Percentiles rank a stretch among this genome's conserved stretches.
phyloP scores from a whole-genome alignment of 2,797 vertebrate species.

The Megalops cyprinoides region DNA sequence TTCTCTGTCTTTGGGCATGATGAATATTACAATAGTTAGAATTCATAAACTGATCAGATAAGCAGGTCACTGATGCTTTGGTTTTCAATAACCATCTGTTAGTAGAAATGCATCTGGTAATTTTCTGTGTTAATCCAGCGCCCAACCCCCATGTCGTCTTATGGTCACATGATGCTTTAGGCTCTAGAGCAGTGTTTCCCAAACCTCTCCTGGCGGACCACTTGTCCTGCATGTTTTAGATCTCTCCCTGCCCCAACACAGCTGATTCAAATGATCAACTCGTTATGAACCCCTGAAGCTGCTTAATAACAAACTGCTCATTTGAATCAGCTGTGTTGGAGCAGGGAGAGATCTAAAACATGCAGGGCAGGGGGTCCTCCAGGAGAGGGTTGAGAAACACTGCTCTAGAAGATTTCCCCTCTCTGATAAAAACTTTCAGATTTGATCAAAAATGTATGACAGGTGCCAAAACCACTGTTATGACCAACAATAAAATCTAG shows the following conservation, averaged over 20 bases:
- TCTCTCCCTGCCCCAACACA: too few species aligned
- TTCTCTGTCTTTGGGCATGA: background rate
- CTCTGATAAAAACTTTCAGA: background rate
- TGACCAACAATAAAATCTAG: background rate
- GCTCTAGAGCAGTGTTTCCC: too few species aligned
- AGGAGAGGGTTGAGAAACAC: too few species aligned
- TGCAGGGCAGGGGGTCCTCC: too few species aligned
- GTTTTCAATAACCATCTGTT: background rate
- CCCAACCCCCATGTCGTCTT: background rate
- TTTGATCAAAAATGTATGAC: background rate
- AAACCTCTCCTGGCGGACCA: too few species aligned
- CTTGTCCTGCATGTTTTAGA: too few species aligned
- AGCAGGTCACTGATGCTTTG: background rate
- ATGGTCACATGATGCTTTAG: background rate
- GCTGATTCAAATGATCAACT: too few species aligned
- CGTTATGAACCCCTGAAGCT: too few species aligned
- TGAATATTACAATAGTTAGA: background rate
- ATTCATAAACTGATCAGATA: too few species aligned
- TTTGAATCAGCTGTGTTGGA: too few species aligned
- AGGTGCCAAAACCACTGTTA: background rate
- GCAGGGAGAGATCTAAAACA: too few species aligned
- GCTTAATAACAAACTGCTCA: too few species aligned
- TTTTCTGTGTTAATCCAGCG: background rate
- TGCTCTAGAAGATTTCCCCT: constrained; percentile 1
- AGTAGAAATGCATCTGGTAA: background rate